Evolutionary conservation across 2,113 vertebrate species (phyloP).

Genomic region (Prinia subflava): DNA sequence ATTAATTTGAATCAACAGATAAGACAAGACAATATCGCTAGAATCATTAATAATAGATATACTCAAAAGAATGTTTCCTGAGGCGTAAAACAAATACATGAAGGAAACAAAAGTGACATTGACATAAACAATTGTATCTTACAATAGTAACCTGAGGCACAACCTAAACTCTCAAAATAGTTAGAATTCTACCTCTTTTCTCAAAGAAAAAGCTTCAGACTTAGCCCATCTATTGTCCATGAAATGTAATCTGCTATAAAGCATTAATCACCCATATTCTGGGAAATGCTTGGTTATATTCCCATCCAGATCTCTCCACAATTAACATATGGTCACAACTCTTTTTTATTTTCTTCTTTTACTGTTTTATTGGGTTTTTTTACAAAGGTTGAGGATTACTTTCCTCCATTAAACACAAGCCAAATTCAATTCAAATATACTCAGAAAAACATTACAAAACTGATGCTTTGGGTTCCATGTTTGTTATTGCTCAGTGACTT

Average conservation of each 20-base stretch:
- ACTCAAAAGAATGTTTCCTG: background rate
- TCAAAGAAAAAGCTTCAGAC: background rate
- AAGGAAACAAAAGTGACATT: constrained; percentile 34
- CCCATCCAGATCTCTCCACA: background rate
- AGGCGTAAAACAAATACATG: background rate
- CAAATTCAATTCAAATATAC: background rate
- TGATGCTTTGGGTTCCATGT: background rate
- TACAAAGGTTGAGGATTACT: background rate
- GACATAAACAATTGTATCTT: constrained; percentile 28
- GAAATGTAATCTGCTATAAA: background rate
- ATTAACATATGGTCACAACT: background rate
- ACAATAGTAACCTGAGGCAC: constrained; percentile 12
- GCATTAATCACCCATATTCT: background rate
- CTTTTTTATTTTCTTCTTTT: background rate
- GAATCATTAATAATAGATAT: background rate
- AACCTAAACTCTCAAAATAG: background rate
- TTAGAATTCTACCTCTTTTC: background rate
- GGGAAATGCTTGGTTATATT: background rate
- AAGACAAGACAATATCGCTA: background rate
- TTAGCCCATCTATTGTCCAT: background rate
- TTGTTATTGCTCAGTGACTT: background rate
- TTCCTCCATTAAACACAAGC: background rate
- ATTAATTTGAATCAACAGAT: constrained; percentile 15
- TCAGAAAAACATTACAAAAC: background rate
- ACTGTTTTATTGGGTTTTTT: background rate